phyloP scores from a whole-genome alignment of 2,113 vertebrate species.

The Pollachius pollachius region DNA sequence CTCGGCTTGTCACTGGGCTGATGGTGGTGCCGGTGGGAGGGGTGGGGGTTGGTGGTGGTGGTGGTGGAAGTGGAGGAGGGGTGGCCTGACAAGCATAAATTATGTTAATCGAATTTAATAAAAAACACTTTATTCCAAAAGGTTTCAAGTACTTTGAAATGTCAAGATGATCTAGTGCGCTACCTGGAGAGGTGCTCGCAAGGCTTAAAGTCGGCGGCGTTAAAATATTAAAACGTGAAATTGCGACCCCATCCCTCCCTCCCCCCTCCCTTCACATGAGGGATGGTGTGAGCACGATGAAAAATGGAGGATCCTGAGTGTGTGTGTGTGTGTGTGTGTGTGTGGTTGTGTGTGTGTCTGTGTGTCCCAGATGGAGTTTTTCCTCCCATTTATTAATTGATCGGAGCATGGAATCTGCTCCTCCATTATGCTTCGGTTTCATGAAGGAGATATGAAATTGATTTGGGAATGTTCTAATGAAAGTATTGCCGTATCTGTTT shows the following conservation, averaged over 20 bases:
- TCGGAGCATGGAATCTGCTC: slow-evolving; percentile 56
- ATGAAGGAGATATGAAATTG: slow-evolving; percentile 64
- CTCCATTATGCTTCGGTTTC: slow-evolving; percentile 53
- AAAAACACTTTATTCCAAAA: slow-evolving; percentile 80
- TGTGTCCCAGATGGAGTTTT: slow-evolving; percentile 68
- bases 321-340: not conserved
- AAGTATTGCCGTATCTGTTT: slow-evolving; percentile 52
- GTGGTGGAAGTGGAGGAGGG: not conserved
- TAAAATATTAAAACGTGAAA: slow-evolving; percentile 80
- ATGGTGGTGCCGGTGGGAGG: not conserved
- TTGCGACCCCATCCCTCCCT: slow-evolving; percentile 45
- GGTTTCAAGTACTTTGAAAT: slow-evolving; percentile 74
- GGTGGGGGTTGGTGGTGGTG: not conserved
- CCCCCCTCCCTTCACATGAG: slow-evolving; percentile 40
- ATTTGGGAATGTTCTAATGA: slow-evolving; percentile 67
- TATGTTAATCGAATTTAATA: slow-evolving; percentile 78
- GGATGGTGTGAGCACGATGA: slow-evolving; percentile 51
- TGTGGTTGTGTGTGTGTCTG: slow-evolving; percentile 14
- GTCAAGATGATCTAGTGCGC: slow-evolving; percentile 75
- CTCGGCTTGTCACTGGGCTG: slow-evolving; percentile 46
- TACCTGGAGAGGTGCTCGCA: slow-evolving; percentile 70
- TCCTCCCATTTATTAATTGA: slow-evolving; percentile 68
- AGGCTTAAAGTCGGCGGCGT: slow-evolving; percentile 73
- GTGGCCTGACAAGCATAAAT: slow-evolving; percentile 74
- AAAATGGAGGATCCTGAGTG: slow-evolving; percentile 56